Conservation (phyloP, 2,113 vertebrate species). For the Chionis minor region DNA sequence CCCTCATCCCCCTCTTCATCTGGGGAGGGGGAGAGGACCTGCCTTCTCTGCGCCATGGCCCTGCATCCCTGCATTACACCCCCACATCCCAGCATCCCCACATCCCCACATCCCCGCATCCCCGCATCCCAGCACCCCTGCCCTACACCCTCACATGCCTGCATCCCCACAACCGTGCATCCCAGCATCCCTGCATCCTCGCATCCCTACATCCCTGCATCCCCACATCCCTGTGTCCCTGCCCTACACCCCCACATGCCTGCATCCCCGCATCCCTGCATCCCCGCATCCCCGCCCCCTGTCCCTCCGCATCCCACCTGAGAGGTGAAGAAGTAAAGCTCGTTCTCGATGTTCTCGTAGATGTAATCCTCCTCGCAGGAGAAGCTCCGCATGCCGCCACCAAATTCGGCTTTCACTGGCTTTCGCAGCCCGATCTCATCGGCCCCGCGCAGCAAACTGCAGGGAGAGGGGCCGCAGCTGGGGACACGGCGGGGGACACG, state of each 20-base stretch:
- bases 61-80: neutral
- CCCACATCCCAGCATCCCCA: too few relatives aligned
- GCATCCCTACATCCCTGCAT: rapidly evolving
- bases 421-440: constrained; percentile 93
- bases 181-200: neutral
- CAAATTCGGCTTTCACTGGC: constrained; percentile 90
- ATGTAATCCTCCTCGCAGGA: constrained; percentile 97
- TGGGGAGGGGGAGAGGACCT: neutral
- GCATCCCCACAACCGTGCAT: too few relatives aligned
- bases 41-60: neutral
- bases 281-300: neutral
- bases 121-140: too few relatives aligned
- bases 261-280: neutral
- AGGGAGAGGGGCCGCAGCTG: neutral
- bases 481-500: neutral
- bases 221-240: neutral
- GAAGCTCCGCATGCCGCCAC: constrained; percentile 87
- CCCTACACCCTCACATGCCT: too few relatives aligned
- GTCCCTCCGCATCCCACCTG: constrained; percentile 76
- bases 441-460: constrained; percentile 90
- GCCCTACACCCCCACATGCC: too few relatives aligned
- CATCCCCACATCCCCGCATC: neutral
- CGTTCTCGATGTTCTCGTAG: constrained; percentile 96
- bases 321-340: constrained; percentile 94
- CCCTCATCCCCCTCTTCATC: neutral